Percentiles rank a stretch among this genome's conserved stretches.
These are phyloP conservation scores for Nesidiocoris tenuis DNA, from an alignment of 2,888 invertebrate genomes.

Conservation along the genomic window DNA sequence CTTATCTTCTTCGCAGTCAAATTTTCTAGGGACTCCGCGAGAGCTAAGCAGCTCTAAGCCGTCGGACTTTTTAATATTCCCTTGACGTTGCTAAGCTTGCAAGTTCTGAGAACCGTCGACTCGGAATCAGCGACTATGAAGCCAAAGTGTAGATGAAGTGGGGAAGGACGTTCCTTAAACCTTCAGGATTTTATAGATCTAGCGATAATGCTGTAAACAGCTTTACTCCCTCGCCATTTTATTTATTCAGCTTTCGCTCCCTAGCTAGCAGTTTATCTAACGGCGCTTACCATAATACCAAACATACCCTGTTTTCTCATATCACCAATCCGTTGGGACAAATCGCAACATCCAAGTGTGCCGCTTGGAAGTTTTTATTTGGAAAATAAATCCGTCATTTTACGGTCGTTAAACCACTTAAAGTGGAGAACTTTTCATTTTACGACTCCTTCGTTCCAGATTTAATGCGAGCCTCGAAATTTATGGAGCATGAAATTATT, in stretches of 20 bases:
- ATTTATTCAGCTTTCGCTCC: background rate
- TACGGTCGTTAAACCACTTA: too few species aligned
- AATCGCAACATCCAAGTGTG: too few species aligned
- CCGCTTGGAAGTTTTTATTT: too few species aligned
- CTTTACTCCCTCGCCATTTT: conserved; percentile 7
- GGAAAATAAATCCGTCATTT: too few species aligned
- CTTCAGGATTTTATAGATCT: background rate
- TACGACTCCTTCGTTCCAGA: too few species aligned
- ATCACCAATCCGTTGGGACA: too few species aligned
- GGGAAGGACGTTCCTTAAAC: background rate
- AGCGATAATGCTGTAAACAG: conserved; percentile 2
- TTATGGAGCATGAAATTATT: too few species aligned
- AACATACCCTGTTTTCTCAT: too few species aligned
- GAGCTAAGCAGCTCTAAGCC: background rate
- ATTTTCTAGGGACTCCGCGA: background rate
- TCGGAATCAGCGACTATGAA: too few species aligned
- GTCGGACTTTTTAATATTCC: background rate
- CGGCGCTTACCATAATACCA: too few species aligned
- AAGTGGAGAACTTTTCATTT: too few species aligned
- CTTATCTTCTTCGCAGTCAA: background rate
- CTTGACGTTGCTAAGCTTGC: background rate
- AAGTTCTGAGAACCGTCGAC: background rate
- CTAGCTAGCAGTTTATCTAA: background rate
- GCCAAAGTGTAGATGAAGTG: background rate
- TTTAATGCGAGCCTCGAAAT: too few species aligned